Conservation (phyloP, 2,113 vertebrate genomes). For the Nyctibius bracteatus region DNA sequence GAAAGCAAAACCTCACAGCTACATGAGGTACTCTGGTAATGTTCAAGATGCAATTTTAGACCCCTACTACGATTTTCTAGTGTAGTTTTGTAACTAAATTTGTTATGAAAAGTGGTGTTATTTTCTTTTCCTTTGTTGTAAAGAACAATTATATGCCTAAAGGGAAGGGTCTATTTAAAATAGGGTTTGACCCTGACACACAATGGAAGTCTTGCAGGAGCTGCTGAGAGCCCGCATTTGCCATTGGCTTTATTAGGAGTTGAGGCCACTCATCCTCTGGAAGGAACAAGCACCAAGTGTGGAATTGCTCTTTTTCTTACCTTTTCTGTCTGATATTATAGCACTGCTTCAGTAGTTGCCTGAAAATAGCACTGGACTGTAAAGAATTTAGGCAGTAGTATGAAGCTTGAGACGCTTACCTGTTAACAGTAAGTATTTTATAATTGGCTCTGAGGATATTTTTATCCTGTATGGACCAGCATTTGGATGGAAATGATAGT, state of each 20-base stretch:
- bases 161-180: background rate
- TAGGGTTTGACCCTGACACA: background rate
- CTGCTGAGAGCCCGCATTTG: background rate
- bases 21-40: background rate
- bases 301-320: background rate
- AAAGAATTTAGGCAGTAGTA: background rate
- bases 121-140: background rate
- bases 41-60: background rate
- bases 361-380: background rate
- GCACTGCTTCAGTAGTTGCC: background rate
- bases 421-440: background rate
- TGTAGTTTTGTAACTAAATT: background rate
- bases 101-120: background rate
- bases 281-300: background rate
- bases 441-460: background rate
- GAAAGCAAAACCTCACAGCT: background rate
- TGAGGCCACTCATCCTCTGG: background rate
- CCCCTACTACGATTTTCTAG: background rate
- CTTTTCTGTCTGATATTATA: background rate
- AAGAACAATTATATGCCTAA: background rate
- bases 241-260: background rate
- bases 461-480: background rate
- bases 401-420: background rate
- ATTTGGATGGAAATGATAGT: background rate
- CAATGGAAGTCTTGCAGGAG: background rate